These are phyloP conservation scores for Dysmachus trigonus DNA, from an alignment of 2,888 invertebrate genomes.

Conservation along the genomic window DNA sequence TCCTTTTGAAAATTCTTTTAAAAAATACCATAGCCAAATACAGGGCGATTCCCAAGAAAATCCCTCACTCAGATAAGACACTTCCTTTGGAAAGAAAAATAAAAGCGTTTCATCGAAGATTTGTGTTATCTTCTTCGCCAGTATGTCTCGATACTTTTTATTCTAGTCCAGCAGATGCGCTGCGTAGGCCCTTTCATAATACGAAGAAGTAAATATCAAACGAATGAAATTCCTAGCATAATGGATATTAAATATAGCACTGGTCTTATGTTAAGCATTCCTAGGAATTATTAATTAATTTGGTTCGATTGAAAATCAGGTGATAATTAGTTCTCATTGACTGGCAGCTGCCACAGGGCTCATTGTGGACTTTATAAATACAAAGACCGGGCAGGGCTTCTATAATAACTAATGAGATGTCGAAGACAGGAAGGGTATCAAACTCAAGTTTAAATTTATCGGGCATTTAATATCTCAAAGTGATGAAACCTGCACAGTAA, in stretches of 20 bases:
- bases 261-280: not conserved
- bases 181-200: no score
- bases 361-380: not conserved
- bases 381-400: not conserved
- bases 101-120: not conserved
- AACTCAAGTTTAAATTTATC: not conserved
- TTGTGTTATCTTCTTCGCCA: not conserved
- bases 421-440: not conserved
- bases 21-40: not conserved
- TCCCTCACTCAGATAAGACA: not conserved
- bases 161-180: not conserved
- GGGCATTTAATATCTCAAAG: no score
- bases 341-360: not conserved
- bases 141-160: not conserved
- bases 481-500: no score
- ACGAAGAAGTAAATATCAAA: not conserved
- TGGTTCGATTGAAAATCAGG: no score
- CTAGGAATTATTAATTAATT: not conserved
- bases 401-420: not conserved
- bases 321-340: not conserved
- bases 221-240: not conserved
- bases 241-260: not conserved
- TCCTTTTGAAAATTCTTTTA: not conserved
- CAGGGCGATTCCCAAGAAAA: not conserved
- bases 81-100: not conserved